These are phyloP conservation scores for Nemoura dubitans DNA, from an alignment of 2,888 invertebrate species.

Conservation along the genomic window DNA sequence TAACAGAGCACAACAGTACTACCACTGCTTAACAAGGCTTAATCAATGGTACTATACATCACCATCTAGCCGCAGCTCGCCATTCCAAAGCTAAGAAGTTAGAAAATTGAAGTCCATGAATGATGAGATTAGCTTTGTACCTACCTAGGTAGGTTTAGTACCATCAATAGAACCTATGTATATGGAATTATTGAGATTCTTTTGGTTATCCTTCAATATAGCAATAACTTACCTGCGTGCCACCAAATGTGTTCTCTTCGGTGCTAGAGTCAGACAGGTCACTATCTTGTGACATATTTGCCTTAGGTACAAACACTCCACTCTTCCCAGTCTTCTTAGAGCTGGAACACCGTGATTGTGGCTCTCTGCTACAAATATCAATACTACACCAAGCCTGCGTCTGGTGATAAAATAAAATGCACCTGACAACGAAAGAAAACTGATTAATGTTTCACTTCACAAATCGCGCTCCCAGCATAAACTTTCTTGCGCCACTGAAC, in stretches of 20 bases:
- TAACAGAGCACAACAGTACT: too few species aligned
- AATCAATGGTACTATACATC: too few species aligned
- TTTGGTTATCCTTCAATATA: background rate
- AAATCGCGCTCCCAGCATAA: too few species aligned
- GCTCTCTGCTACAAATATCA: background rate
- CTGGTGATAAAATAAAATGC: background rate
- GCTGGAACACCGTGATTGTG: background rate
- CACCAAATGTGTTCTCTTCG: background rate
- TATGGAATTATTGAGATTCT: too few species aligned
- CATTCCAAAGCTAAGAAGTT: too few species aligned
- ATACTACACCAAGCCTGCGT: background rate
- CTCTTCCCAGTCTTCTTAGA: background rate
- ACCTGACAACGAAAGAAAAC: background rate
- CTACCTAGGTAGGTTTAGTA: too few species aligned
- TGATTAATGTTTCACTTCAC: background rate
- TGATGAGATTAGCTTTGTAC: too few species aligned
- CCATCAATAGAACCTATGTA: too few species aligned
- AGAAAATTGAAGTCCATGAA: too few species aligned
- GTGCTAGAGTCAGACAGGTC: background rate
- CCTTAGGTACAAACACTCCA: background rate
- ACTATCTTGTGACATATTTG: background rate
- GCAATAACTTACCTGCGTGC: background rate
- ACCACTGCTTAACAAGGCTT: too few species aligned
- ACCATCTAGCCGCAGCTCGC: too few species aligned
- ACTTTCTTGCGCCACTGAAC: background rate